Percentiles rank a stretch among this genome's conserved stretches.
Conservation (phyloP, 2,113 vertebrate genomes). For the Sminthopsis crassicaudata region DNA sequence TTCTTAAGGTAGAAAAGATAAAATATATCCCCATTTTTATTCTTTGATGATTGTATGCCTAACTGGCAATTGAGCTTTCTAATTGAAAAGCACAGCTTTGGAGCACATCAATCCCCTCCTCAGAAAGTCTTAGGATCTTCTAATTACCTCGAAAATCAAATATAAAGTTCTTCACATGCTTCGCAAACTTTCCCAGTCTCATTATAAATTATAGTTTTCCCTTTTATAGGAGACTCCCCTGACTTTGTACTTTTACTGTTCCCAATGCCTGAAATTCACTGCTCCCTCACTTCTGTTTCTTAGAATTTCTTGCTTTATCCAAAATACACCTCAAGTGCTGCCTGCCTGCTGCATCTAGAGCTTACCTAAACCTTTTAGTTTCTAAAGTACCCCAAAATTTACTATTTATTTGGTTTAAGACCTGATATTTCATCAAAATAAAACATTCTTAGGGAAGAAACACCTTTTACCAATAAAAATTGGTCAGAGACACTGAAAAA, state of each 20-base stretch:
- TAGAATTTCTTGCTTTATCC: neutral
- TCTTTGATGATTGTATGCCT: slow-evolving; percentile 29
- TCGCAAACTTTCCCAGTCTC: neutral
- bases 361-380: neutral
- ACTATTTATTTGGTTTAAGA: neutral
- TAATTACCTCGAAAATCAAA: neutral
- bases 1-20: neutral
- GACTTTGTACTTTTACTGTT: too few relatives aligned
- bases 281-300: neutral
- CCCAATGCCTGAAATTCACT: neutral
- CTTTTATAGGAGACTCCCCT: neutral
- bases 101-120: neutral
- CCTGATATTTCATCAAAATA: neutral
- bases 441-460: neutral
- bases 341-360: neutral
- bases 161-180: neutral
- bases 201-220: neutral
- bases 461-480: neutral
- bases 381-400: neutral
- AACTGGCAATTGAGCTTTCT: slow-evolving; percentile 10
- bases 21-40: slow-evolving; percentile 4
- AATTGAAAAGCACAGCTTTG: neutral
- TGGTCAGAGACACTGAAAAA: neutral
- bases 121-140: neutral
- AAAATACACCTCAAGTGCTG: neutral